These are phyloP conservation scores for Tetramorium simillimum DNA, from an alignment of 1,140 invertebrate species.

Conservation along the genomic window DNA sequence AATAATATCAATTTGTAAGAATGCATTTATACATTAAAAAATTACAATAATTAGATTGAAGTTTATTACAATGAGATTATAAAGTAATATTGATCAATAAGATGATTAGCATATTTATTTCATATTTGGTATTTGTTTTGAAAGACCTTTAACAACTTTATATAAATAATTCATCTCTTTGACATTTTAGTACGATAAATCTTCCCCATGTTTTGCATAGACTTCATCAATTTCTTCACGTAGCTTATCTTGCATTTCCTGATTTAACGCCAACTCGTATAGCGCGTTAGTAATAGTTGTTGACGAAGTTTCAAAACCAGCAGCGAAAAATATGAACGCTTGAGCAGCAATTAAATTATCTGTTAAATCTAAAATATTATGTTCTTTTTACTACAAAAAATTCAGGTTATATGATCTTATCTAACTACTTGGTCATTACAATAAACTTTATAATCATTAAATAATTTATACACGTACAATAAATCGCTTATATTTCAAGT, in stretches of 20 bases:
- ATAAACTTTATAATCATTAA: neutral
- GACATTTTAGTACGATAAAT: slow-evolving; percentile 71
- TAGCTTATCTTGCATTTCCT: neutral
- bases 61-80: neutral
- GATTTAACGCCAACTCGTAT: slow-evolving; percentile 55
- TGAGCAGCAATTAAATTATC: slow-evolving; percentile 79
- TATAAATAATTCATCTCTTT: slow-evolving; percentile 78
- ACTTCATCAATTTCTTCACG: slow-evolving; percentile 62
- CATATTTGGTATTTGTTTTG: neutral
- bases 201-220: slow-evolving; percentile 56
- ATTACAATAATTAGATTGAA: neutral
- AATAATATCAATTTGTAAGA: neutral
- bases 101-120: too few relatives aligned
- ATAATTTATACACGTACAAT: too few relatives aligned
- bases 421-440: too few relatives aligned
- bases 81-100: neutral
- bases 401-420: neutral
- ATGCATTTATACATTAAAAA: neutral
- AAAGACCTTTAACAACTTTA: slow-evolving; percentile 71
- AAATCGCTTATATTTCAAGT: neutral
- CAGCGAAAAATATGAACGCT: slow-evolving; percentile 83
- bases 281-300: slow-evolving; percentile 83
- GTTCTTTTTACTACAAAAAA: neutral
- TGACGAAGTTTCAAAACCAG: slow-evolving; percentile 88
- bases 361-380: slow-evolving; percentile 69